These are phyloP conservation scores for Macropus fuliginosus DNA, from an alignment of 2,797 vertebrate species.

Conservation along the genomic window DNA sequence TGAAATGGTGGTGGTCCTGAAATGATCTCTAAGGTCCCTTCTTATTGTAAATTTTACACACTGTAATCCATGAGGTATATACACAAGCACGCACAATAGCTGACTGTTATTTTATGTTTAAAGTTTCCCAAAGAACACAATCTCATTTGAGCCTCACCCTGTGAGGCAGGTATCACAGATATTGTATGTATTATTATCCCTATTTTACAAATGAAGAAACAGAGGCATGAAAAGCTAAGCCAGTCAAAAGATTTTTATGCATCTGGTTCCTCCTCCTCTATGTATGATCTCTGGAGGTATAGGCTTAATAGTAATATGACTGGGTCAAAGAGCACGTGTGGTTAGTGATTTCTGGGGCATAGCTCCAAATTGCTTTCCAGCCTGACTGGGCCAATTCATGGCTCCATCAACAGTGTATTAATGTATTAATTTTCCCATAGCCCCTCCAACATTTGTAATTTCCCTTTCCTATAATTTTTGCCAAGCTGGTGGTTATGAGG, in stretches of 20 bases:
- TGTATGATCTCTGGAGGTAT: background rate
- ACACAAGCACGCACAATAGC: background rate
- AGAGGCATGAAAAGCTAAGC: background rate
- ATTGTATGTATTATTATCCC: background rate
- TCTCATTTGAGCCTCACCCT: background rate
- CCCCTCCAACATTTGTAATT: background rate
- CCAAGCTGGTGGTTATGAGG: background rate
- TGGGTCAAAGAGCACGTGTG: background rate
- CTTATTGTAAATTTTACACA: background rate
- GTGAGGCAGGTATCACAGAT: rapidly evolving
- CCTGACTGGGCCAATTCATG: background rate
- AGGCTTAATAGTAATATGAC: background rate
- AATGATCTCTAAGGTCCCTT: background rate
- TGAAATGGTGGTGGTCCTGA: background rate
- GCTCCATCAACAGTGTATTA: background rate
- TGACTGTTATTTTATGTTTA: background rate
- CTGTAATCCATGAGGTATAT: background rate
- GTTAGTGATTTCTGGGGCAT: background rate
- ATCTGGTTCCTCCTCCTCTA: background rate
- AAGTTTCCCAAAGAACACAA: background rate
- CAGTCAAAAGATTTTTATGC: background rate
- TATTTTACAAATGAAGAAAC: slow-evolving; percentile 11
- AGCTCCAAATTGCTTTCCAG: background rate
- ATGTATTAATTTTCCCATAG: background rate
- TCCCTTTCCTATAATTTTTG: background rate